Percentiles rank a stretch among this genome's conserved stretches.
phyloP scores from a whole-genome alignment of 2,888 invertebrate species.

The Tinea semifulvella region DNA sequence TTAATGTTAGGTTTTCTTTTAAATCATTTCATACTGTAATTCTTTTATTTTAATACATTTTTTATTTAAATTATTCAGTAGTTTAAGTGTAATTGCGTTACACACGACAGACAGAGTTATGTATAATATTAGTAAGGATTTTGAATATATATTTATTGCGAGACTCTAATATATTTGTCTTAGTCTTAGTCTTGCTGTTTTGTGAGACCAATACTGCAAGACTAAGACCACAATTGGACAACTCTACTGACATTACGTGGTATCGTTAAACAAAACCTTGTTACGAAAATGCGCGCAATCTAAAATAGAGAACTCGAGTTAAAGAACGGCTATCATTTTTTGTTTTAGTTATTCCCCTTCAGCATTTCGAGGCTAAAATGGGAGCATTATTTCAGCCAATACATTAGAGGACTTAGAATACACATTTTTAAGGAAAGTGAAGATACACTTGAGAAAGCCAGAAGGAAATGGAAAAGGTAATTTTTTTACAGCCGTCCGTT shows the following conservation, averaged over 20 bases:
- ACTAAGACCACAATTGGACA: background rate
- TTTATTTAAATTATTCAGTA: too few species aligned
- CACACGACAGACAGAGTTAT: too few species aligned
- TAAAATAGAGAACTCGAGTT: background rate
- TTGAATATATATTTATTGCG: too few species aligned
- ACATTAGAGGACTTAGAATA: constrained; percentile 76
- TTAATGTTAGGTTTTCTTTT: too few species aligned
- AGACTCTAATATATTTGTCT: too few species aligned
- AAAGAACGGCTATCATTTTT: background rate
- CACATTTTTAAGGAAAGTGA: constrained; percentile 83
- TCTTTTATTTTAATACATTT: too few species aligned
- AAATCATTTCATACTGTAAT: too few species aligned
- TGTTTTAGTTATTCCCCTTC: constrained; percentile 73
- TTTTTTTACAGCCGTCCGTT: background rate
- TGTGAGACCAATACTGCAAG: too few species aligned
- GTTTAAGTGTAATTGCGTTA: too few species aligned
- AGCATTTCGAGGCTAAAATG: constrained; percentile 77
- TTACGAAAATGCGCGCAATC: background rate
- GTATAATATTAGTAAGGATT: too few species aligned
- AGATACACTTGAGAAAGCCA: constrained; percentile 70
- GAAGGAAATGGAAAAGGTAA: constrained; percentile 67
- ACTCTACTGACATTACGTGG: background rate
- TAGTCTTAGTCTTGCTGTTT: too few species aligned
- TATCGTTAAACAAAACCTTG: too few species aligned
- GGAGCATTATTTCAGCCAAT: constrained; percentile 73